These are phyloP conservation scores for Furnarius figulus DNA, from an alignment of 2,113 vertebrate genomes.

Conservation along the genomic window DNA sequence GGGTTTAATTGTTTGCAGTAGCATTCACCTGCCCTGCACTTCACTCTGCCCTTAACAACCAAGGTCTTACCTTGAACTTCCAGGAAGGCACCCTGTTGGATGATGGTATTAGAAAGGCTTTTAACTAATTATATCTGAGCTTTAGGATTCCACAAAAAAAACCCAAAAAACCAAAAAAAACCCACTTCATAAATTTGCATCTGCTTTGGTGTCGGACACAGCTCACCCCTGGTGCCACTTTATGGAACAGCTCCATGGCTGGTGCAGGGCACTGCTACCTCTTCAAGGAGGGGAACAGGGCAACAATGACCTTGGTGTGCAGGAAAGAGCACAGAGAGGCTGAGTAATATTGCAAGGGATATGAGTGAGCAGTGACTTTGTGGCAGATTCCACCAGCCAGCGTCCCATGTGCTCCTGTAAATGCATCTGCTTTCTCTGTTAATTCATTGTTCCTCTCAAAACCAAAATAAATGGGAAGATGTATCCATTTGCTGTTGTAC, in stretches of 20 bases:
- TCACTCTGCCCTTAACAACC: not conserved
- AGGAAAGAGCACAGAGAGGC: not conserved
- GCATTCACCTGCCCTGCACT: not conserved
- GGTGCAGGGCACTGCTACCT: not conserved
- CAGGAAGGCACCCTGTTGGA: rapidly evolving
- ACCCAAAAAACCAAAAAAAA: no score
- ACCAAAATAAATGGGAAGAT: not conserved
- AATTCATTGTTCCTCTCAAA: not conserved
- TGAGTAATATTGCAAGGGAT: not conserved
- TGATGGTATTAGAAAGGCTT: not conserved
- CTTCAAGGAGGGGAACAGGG: not conserved
- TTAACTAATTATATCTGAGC: not conserved
- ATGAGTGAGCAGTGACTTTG: not conserved
- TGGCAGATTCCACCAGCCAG: not conserved
- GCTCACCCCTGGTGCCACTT: not conserved
- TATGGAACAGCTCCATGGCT: rapidly evolving
- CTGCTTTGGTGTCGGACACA: rapidly evolving
- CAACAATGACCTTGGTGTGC: not conserved
- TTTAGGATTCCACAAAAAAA: not conserved
- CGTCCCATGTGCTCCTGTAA: not conserved
- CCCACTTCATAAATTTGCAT: not conserved
- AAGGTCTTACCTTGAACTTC: not conserved
- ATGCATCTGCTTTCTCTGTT: not conserved
- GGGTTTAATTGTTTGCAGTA: not conserved
- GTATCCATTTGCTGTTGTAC: not conserved